phyloP scores from a whole-genome alignment of 2,113 vertebrate species.

The Acinonyx jubatus region DNA sequence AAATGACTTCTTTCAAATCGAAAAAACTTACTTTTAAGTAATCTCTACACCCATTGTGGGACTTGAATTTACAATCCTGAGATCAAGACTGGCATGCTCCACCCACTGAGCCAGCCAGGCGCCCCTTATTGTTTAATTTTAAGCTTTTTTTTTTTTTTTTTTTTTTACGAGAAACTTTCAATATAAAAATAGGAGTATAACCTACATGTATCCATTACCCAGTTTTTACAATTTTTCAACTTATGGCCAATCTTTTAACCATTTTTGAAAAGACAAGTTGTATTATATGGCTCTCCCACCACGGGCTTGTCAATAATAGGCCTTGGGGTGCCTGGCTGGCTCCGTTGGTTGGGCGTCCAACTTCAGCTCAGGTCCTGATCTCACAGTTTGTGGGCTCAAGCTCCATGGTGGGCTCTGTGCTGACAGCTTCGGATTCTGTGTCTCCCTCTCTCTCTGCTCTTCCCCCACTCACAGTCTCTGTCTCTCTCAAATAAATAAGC shows the following conservation, averaged over 20 bases:
- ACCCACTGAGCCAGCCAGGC: background rate
- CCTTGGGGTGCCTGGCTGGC: too few species aligned
- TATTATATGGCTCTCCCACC: background rate
- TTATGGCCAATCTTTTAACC: background rate
- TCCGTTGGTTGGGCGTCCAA: too few species aligned
- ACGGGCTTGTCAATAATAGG: background rate
- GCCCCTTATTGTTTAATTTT: background rate
- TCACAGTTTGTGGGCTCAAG: too few species aligned
- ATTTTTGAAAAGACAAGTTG: background rate
- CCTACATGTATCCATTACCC: background rate
- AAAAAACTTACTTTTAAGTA: background rate
- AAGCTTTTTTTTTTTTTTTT: background rate
- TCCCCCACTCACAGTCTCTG: too few species aligned
- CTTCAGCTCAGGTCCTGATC: too few species aligned
- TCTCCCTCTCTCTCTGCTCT: too few species aligned
- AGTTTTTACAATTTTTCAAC: slow-evolving; percentile 28
- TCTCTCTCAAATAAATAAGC: too few species aligned
- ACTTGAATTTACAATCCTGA: background rate
- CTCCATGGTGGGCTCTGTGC: too few species aligned
- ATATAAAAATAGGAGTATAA: background rate
- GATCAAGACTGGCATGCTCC: background rate
- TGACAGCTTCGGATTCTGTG: too few species aligned
- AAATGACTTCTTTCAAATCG: background rate
- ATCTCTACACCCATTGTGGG: background rate
- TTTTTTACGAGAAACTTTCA: background rate